Evolutionary conservation across 2,113 vertebrate species (phyloP).

Genomic region (Ctenomys sociabilis): DNA sequence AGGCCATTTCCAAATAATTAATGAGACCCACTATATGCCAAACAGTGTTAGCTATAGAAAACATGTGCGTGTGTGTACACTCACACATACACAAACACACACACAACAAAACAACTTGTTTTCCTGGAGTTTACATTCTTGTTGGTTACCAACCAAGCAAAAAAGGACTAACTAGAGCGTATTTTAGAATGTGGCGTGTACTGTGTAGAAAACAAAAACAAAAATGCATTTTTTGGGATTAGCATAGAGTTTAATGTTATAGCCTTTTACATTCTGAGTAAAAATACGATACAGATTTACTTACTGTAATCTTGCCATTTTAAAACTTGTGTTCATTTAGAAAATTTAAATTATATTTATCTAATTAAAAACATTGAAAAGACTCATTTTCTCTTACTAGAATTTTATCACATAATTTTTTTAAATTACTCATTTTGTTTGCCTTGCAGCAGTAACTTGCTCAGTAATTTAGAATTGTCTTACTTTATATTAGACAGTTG

Average conservation of each 20-base stretch:
- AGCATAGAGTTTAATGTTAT: conserved; percentile 20
- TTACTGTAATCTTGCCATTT: conserved; percentile 24
- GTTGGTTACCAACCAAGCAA: not conserved
- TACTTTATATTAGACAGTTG: conserved; percentile 55
- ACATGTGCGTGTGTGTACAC: not conserved
- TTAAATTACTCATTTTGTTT: conserved; percentile 45
- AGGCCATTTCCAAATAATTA: not conserved
- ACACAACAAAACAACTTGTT: not conserved
- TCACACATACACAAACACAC: not conserved
- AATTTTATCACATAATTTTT: conserved; percentile 45
- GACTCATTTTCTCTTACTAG: not conserved
- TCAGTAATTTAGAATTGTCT: conserved; percentile 19
- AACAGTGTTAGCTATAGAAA: not conserved
- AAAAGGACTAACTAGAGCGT: not conserved
- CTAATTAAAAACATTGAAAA: conserved; percentile 40
- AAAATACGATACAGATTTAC: conserved; percentile 33
- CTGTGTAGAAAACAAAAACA: not conserved
- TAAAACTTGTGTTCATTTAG: conserved; percentile 45
- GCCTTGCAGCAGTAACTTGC: not conserved
- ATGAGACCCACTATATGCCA: not conserved
- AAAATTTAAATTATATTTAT: not conserved
- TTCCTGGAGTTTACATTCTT: not conserved
- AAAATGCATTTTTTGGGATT: not conserved
- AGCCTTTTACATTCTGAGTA: not conserved
- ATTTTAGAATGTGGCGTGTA: not conserved